These are phyloP conservation scores for Pemphredon lugubris DNA, from an alignment of 2,888 invertebrate species.

Conservation along the genomic window DNA sequence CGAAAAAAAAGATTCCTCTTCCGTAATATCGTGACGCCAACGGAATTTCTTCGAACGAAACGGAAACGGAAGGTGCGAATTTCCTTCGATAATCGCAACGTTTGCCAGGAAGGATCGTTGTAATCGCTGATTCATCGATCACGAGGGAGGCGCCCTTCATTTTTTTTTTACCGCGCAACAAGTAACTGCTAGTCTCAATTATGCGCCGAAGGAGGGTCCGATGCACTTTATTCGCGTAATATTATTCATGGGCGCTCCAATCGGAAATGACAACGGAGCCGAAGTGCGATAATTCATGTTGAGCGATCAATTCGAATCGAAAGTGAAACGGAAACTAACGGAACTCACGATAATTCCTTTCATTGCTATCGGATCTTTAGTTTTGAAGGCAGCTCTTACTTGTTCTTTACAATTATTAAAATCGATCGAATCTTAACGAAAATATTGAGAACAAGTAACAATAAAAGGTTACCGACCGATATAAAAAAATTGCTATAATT, in stretches of 20 bases:
- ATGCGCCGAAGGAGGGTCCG: constrained; percentile 18
- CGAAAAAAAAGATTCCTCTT: background rate
- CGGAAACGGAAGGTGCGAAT: constrained; percentile 5
- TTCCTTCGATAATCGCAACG: constrained; percentile 5
- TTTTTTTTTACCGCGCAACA: constrained; percentile 39
- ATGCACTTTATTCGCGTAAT: constrained; percentile 12
- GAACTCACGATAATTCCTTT: no score
- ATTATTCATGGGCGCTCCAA: constrained; percentile 12
- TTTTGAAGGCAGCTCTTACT: no score
- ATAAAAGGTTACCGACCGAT: no score
- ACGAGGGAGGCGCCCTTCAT: constrained; percentile 19
- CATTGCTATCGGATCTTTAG: no score
- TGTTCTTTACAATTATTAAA: no score
- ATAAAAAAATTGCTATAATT: no score
- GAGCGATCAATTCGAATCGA: background rate
- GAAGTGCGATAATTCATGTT: background rate
- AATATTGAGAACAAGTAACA: no score
- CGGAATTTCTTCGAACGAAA: constrained; percentile 10
- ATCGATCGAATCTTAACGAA: no score
- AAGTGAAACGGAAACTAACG: no score
- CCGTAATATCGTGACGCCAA: background rate
- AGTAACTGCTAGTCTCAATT: constrained; percentile 34
- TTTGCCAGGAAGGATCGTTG: constrained; percentile 16
- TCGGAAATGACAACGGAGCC: background rate
- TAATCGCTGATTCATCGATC: constrained; percentile 40